A percentile compares a stretch with the other conserved stretches of the same genome.
Conservation (phyloP, 2,113 vertebrate species). For the Dinomys branickii region DNA sequence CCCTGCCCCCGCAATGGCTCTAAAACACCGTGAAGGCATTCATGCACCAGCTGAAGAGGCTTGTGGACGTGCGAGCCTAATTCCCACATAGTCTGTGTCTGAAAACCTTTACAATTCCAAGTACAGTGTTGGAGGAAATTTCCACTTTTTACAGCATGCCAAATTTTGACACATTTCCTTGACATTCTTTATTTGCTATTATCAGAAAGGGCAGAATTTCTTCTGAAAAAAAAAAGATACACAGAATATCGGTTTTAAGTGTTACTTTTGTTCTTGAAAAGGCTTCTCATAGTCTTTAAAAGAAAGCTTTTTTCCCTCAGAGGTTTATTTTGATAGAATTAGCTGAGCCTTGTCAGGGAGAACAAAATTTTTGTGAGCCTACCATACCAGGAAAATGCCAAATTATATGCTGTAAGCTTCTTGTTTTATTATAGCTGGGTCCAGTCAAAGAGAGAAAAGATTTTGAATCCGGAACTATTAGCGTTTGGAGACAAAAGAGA, state of each 20-base stretch:
- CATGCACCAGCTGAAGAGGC: neutral
- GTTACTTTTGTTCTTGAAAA: conserved; percentile 82
- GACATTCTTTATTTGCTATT: conserved; percentile 73
- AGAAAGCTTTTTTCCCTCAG: conserved; percentile 73
- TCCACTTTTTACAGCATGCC: conserved; percentile 44
- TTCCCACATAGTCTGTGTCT: neutral
- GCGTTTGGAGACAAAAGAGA: conserved; percentile 79
- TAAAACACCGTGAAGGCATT: neutral
- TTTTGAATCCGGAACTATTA: conserved; percentile 81
- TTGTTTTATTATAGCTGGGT: conserved; percentile 79
- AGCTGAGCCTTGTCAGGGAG: conserved; percentile 80
- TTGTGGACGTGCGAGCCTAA: neutral
- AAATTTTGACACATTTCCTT: conserved; percentile 67
- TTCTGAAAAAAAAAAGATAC: conserved; percentile 75
- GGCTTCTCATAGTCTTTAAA: conserved; percentile 77
- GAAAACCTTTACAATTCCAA: conserved; percentile 66
- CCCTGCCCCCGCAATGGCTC: neutral
- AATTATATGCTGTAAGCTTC: conserved; percentile 83
- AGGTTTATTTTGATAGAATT: conserved; percentile 85
- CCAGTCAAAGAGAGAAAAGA: conserved; percentile 81
- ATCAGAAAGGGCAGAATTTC: conserved; percentile 79
- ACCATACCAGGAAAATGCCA: conserved; percentile 80
- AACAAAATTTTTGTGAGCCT: conserved; percentile 80
- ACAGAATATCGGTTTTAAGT: conserved; percentile 74
- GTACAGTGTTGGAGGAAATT: conserved; percentile 42